A percentile compares a stretch with the other conserved stretches of the same genome.
Conservation (phyloP, 2,797 vertebrate genomes). For the Amblyopsis hoosieri region DNA sequence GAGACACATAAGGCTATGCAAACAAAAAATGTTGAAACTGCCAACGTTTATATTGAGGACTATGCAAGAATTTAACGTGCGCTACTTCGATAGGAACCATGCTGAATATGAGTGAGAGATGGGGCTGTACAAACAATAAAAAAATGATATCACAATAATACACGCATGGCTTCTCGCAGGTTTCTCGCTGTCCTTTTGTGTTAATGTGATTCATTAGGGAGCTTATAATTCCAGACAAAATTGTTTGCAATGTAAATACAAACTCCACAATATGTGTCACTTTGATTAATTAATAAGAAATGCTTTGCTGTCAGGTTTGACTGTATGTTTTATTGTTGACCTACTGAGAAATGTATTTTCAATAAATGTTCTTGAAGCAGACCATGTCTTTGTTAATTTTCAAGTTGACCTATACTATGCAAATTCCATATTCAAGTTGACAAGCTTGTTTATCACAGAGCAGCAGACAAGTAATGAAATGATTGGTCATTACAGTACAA, state of each 20-base stretch:
- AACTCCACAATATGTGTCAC: not conserved
- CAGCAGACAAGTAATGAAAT: too few relatives aligned
- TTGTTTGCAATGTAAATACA: slow-evolving; percentile 1
- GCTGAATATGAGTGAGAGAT: not conserved
- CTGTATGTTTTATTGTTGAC: slow-evolving; percentile 1
- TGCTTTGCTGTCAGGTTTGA: not conserved
- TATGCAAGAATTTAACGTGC: not conserved
- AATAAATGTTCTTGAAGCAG: not conserved
- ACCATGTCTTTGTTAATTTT: not conserved
- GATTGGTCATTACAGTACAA: too few relatives aligned
- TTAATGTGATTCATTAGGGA: not conserved
- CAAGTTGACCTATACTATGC: not conserved
- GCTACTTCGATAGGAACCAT: not conserved
- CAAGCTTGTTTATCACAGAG: too few relatives aligned
- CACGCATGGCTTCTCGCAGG: slow-evolving; percentile 24
- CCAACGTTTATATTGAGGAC: not conserved
- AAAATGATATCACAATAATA: not conserved
- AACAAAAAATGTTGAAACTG: too few relatives aligned
- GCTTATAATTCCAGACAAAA: not conserved
- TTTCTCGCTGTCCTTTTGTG: slow-evolving; percentile 6
- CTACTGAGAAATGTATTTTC: not conserved
- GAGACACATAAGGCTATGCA: too few relatives aligned
- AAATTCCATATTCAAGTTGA: slow-evolving; percentile 6
- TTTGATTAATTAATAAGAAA: slow-evolving; percentile 1
- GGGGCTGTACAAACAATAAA: not conserved